Evolutionary conservation across 2,113 vertebrate genomes (phyloP).

Genomic region (Hippoglossus stenolepis): DNA sequence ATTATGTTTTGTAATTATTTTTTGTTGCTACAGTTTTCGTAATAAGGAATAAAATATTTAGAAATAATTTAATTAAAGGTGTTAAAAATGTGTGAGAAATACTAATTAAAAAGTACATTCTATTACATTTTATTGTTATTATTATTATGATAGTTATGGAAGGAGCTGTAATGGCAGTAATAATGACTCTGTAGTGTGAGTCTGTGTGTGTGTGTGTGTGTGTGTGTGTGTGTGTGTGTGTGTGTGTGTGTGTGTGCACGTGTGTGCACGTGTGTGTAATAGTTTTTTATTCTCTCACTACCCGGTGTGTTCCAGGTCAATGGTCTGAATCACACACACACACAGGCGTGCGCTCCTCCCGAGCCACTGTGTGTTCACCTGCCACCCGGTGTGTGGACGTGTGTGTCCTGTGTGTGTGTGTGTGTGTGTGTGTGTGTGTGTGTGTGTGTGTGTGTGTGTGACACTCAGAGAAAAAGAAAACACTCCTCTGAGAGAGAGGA

Average conservation of each 20-base stretch:
- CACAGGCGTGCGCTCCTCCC: slow-evolving; percentile 39
- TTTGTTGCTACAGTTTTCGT: no score
- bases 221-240: background rate
- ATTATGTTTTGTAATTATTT: no score
- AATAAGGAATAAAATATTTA: background rate
- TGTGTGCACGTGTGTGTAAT: slow-evolving; percentile 21
- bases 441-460: slow-evolving; percentile 19
- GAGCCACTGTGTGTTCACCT: slow-evolving; percentile 56
- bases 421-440: slow-evolving; percentile 33
- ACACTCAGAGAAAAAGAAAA: slow-evolving; percentile 42
- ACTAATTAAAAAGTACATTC: no score
- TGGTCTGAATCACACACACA: slow-evolving; percentile 60
- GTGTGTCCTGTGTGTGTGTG: slow-evolving; percentile 23
- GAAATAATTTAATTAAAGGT: no score
- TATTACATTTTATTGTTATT: no score
- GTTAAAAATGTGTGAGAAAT: background rate
- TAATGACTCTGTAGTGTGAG: slow-evolving; percentile 1
- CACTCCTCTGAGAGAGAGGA: slow-evolving; percentile 9
- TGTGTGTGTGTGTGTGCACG: slow-evolving; percentile 24
- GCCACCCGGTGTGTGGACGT: slow-evolving; percentile 27
- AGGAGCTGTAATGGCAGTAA: background rate
- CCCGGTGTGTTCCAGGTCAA: slow-evolving; percentile 71
- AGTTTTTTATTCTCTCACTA: slow-evolving; percentile 51
- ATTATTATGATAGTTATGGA: background rate
- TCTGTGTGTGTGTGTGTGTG: slow-evolving; percentile 20